Base-by-base conservation (phyloP, 1,140 invertebrate genomes). In the Anagrus nilaparvatae region DNA sequence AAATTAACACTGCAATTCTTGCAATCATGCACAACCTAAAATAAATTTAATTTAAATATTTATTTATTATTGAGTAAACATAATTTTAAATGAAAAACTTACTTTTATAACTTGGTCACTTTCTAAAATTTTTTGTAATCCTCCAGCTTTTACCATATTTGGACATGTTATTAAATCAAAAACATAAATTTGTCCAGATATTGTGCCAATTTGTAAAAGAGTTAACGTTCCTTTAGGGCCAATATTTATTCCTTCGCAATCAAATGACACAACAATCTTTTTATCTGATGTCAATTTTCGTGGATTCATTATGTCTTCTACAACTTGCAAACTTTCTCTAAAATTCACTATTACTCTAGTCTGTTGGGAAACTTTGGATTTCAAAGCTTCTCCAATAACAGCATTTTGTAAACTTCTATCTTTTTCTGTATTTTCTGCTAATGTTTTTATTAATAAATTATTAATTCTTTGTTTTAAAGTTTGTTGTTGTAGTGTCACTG, bases 111-210 rank as follows among this genome's bases (percentile, higher is more conserved):
- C 78, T 59, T 76, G 69, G 28, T 82, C 74, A 59, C 80, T 83
- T 65, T 94, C 87, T 19, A 97, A 60, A 32, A 97, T 56, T 18
- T 74, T 76, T 52, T 85, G 81, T 6, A 97, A 69, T 37, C 84
- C 84, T 25, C 83, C 82, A 52, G 84, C 76, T 25, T 70, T 68
- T 33, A 95, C 72, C 56, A 97, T 76, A 44, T 73, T 75, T 1
- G 88, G 87, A 58, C 84, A 85, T 10, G 85, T 79, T 50, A 91
- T 77, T 27, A 97, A 73, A 70, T 97, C 94, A 61, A 97, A 92
- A 46, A 97, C 75, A 57, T 81, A 90, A 1, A 81, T 79, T 56
- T 81, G 79, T 14, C 87, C 85, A 30, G 75, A 72, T 51, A 78
- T 75, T 0, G 84, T 87, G 10, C 82, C 86, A 46, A 96, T 78